Evolutionary conservation across 2,888 invertebrate species (phyloP), one percentile per base, ranked within the genome.

Genomic region (Lasius fuliginosus): DNA sequence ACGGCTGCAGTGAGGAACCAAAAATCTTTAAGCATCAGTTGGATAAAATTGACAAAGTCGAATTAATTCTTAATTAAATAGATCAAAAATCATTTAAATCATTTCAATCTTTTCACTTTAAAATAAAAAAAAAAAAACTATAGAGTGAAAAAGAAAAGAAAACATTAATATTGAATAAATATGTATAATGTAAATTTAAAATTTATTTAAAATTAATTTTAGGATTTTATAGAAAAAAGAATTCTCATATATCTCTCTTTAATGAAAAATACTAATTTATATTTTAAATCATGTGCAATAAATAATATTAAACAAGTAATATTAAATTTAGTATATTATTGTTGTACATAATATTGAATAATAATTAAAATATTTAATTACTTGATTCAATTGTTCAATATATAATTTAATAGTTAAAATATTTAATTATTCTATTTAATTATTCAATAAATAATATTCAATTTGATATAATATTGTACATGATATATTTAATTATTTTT

Each of bases 211-310:
- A 12, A 46, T 46, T 46, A 46, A 46, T 46, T 46, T 46, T 46
- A 46, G 15, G 3, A 46, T 46, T 46, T 46, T 46, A 46, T 15
- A 12, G 3, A 15, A 42, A 3, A 42, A 30, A 60, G 15, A 64
- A 23, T 42, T 67, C 27, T 8, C 1, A 1, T 49, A n/a, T n/a
- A 68, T 46, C 3, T 46, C 3, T 67, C 15, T 27, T 15, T 5
- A 27, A 64, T 6, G 42, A 12, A 40, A 65, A 23, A 9, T n/a
- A n/a, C 9, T 46, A 46, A 46, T 42, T 42, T 53, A 67, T 15
- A 46, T 53, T 69, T 49, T 49, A 53, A 68, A 33, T 49, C 30
- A 33, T 69, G n/a, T 69, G 33, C 11, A 53, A 33, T n/a, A 68
- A 46, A 23, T 33, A 30, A 64, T 23, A 71, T 71, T 23, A 23